Evolutionary conservation across 2,113 vertebrate species (phyloP).

Genomic region (Arvicanthis niloticus): DNA sequence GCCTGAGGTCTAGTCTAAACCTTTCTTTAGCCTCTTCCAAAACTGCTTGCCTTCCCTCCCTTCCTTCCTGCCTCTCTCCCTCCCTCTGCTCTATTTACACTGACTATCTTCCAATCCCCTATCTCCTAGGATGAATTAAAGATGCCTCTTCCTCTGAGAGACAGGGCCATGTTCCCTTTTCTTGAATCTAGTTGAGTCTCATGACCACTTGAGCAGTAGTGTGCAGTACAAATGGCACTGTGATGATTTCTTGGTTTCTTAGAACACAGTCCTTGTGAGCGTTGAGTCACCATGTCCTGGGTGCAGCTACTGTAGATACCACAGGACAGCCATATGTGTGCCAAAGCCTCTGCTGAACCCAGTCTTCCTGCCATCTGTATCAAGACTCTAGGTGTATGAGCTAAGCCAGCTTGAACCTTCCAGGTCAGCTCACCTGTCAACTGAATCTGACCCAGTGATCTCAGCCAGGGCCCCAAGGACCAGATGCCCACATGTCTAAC

Average conservation of each 20-base stretch:
- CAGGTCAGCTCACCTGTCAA: not conserved
- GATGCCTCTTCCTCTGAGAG: not conserved
- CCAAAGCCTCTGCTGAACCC: not conserved
- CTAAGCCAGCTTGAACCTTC: not conserved
- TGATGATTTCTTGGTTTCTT: not conserved
- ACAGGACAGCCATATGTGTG: not conserved
- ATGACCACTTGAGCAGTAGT: not conserved
- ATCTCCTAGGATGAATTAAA: not conserved
- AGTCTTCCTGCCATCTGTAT: not conserved
- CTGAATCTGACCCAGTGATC: not conserved
- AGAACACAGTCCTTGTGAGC: not conserved
- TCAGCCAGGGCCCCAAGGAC: not conserved
- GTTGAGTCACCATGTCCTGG: too few relatives aligned
- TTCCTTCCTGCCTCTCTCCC: too few relatives aligned
- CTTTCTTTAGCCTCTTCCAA: not conserved
- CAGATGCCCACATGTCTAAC: not conserved
- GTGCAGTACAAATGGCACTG: not conserved
- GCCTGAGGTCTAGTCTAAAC: not conserved
- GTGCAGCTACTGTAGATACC: not conserved
- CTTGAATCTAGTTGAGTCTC: not conserved
- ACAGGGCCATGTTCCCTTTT: not conserved
- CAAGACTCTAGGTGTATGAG: not conserved
- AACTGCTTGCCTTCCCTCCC: too few relatives aligned
- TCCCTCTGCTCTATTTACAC: not conserved
- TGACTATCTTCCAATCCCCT: not conserved